phyloP scores from a whole-genome alignment of 1,140 invertebrate genomes.

The Ganaspis sp. region DNA sequence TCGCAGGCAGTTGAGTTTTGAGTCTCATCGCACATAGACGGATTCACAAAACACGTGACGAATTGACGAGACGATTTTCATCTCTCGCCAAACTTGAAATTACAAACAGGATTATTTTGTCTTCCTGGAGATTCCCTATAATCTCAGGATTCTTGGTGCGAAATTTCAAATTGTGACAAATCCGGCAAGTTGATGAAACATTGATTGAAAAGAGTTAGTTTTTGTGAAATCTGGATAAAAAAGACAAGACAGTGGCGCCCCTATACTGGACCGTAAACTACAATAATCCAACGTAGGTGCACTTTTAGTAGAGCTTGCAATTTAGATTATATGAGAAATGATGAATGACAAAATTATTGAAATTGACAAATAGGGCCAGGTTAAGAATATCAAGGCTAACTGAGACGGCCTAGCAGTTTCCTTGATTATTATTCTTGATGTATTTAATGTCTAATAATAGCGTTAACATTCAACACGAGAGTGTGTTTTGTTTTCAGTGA shows the following conservation, averaged over 20 bases:
- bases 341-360: not conserved
- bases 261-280: conserved; percentile 72
- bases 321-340: conserved; percentile 34
- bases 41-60: no score
- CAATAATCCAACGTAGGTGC: conserved; percentile 71
- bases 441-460: no score
- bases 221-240: conserved; percentile 35
- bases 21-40: no score
- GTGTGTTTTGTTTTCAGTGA: not conserved
- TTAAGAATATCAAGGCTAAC: not conserved
- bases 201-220: not conserved
- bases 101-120: no score
- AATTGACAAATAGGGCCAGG: not conserved
- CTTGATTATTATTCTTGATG: not conserved
- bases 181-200: not conserved
- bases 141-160: not conserved
- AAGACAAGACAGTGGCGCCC: conserved; percentile 72
- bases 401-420: not conserved
- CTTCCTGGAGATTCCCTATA: no score
- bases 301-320: conserved; percentile 42
- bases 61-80: no score
- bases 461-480: not conserved
- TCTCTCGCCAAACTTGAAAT: no score
- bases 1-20: no score
- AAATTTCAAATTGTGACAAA: not conserved